These are phyloP conservation scores for Eilema caniola DNA, from an alignment of 2,888 invertebrate species.

Conservation along the genomic window DNA sequence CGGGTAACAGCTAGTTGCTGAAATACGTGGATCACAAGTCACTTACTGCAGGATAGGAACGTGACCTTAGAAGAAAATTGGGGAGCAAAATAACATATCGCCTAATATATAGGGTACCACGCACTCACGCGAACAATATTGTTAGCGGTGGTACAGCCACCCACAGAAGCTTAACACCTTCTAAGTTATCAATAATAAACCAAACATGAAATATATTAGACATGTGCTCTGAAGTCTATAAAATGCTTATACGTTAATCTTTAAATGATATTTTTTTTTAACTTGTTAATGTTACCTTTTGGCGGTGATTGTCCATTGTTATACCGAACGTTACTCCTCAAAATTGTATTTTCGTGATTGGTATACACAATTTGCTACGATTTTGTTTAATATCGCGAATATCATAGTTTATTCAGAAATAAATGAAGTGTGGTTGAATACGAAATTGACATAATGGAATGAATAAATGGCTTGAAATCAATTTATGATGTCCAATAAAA, in stretches of 20 bases:
- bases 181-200: background rate
- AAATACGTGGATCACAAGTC: background rate
- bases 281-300: too few species aligned
- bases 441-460: background rate
- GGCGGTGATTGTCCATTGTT: constrained; percentile 46
- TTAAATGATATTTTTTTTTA: too few species aligned
- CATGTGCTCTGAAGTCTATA: too few species aligned
- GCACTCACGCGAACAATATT: constrained; percentile 49
- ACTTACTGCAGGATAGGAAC: constrained; percentile 6
- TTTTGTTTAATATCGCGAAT: constrained; percentile 29
- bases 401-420: constrained; percentile 9
- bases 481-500: too few species aligned
- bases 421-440: background rate
- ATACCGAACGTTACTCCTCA: constrained; percentile 61
- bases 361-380: too few species aligned
- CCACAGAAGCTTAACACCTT: background rate
- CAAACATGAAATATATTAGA: background rate
- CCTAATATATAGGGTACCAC: constrained; percentile 52
- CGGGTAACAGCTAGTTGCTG: background rate
- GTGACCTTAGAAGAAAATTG: constrained; percentile 33
- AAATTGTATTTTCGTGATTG: constrained; percentile 59
- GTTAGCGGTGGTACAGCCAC: background rate
- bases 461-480: too few species aligned
- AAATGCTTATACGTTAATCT: too few species aligned
- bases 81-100: constrained; percentile 49